phyloP scores from a whole-genome alignment of 1,140 invertebrate species.

The Radopholus similis region DNA sequence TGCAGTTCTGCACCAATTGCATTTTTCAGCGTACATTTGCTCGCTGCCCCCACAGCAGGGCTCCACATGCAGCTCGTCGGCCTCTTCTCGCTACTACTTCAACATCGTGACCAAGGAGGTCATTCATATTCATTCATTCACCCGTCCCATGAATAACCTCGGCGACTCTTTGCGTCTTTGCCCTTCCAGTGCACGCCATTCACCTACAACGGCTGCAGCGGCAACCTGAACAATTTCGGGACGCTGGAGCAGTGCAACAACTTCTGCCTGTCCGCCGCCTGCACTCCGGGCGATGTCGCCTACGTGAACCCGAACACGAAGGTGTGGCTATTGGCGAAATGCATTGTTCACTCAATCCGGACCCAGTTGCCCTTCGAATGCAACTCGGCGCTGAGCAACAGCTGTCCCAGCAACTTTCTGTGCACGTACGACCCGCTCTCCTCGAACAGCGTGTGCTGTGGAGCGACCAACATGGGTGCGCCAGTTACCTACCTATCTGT shows the following conservation, averaged over 20 bases:
- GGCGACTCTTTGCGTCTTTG: neutral
- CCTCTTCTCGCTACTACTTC: constrained; percentile 55
- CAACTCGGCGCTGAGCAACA: constrained; percentile 56
- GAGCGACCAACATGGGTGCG: constrained; percentile 57
- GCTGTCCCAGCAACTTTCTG: constrained; percentile 51
- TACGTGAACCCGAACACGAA: constrained; percentile 60
- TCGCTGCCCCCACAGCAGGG: constrained; percentile 58
- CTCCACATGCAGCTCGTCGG: constrained; percentile 49
- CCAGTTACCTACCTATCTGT: neutral
- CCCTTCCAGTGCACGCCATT: constrained; percentile 51
- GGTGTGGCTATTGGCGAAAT: neutral
- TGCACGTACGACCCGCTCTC: constrained; percentile 58
- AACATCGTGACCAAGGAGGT: constrained; percentile 59
- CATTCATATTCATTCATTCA: neutral
- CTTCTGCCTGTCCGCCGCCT: constrained; percentile 58
- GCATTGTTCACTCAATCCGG: neutral
- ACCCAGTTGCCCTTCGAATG: constrained; percentile 51
- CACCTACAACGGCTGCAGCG: constrained; percentile 59
- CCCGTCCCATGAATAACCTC: too few species aligned
- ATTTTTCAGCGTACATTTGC: constrained; percentile 54
- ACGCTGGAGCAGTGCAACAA: constrained; percentile 58
- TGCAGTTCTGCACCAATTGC: too few species aligned
- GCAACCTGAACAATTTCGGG: constrained; percentile 51
- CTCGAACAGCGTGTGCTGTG: constrained; percentile 56
- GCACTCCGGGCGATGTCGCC: constrained; percentile 56